Percentiles rank a stretch among this genome's conserved stretches.
Evolutionary conservation across 2,888 invertebrate species (phyloP).

Genomic region (Monopis laevigella): DNA sequence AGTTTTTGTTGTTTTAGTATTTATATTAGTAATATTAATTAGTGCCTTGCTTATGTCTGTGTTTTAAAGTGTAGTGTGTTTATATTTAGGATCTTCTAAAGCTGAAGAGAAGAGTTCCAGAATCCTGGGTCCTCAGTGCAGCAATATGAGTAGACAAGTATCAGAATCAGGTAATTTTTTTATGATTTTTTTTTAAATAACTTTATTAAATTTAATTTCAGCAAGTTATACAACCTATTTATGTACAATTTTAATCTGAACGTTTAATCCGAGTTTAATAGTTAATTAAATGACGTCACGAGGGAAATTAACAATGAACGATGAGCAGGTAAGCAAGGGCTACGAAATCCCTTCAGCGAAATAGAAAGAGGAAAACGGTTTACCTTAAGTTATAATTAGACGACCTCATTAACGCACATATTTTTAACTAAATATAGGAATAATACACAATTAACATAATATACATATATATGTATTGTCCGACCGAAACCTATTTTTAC

Average conservation of each 20-base stretch:
- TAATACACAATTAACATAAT: too few relatives aligned
- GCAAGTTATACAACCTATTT: too few relatives aligned
- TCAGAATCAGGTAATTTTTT: conserved; percentile 47
- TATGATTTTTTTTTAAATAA: not conserved
- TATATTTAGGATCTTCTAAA: conserved; percentile 35
- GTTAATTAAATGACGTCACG: conserved; percentile 7
- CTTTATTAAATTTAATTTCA: not conserved
- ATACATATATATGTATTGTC: too few relatives aligned
- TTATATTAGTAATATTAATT: not conserved
- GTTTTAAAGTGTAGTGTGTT: conserved; percentile 40
- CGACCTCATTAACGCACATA: too few relatives aligned
- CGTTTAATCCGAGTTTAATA: conserved; percentile 3
- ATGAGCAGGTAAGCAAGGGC: too few relatives aligned
- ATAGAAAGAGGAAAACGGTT: too few relatives aligned
- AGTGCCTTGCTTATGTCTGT: conserved; percentile 39
- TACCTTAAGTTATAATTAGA: too few relatives aligned
- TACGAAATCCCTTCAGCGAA: too few relatives aligned
- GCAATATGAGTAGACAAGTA: conserved; percentile 46
- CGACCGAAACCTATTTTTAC: too few relatives aligned
- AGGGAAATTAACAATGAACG: not conserved
- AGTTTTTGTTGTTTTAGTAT: not conserved
- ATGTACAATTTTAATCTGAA: too few relatives aligned
- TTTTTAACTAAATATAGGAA: too few relatives aligned
- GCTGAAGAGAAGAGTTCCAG: conserved; percentile 43
- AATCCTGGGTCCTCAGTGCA: conserved; percentile 24